Conservation (phyloP, 2,797 vertebrate genomes). For the Choloepus didactylus region DNA sequence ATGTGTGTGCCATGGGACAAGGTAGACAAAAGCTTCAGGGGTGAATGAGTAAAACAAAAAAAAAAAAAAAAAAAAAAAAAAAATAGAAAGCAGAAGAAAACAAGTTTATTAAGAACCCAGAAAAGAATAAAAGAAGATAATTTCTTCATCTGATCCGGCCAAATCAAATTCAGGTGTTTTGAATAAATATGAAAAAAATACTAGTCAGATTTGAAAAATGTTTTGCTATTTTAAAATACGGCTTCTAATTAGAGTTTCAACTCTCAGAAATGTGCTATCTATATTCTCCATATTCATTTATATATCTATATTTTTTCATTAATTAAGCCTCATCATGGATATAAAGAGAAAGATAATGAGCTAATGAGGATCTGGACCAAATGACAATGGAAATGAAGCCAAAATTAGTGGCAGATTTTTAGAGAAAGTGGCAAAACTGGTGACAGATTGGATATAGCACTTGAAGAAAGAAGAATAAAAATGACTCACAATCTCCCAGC, state of each 20-base stretch:
- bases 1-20: background rate
- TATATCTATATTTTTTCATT: background rate
- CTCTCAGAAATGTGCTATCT: background rate
- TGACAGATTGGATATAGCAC: background rate
- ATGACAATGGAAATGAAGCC: background rate
- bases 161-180: background rate
- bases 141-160: background rate
- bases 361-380: background rate
- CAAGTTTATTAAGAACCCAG: background rate
- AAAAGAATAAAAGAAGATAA: background rate
- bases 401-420: background rate
- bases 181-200: slow-evolving; percentile 38
- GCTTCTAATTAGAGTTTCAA: slow-evolving; percentile 9
- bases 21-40: background rate
- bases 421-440: background rate
- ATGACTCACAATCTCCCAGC: background rate
- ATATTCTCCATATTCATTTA: background rate
- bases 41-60: background rate
- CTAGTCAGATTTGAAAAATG: background rate
- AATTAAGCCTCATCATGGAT: background rate
- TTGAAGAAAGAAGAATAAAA: background rate
- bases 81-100: background rate
- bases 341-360: background rate
- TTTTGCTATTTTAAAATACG: slow-evolving; percentile 39
- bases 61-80: too few relatives aligned